These are phyloP conservation scores for Sphinx pinastri DNA, from an alignment of 2,888 invertebrate species.

Conservation along the genomic window DNA sequence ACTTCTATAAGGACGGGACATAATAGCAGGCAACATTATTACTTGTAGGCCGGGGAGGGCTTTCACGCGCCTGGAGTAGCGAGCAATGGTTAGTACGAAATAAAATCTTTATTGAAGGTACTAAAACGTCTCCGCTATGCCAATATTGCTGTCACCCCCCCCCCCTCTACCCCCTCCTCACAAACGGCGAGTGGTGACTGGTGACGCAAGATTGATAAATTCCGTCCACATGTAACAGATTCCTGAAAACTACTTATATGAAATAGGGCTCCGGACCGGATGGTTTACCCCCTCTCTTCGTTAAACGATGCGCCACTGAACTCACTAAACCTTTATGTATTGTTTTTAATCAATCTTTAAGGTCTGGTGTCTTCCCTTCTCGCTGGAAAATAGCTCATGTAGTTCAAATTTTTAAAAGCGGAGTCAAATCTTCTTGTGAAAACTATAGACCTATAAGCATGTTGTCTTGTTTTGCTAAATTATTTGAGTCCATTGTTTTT, in stretches of 20 bases:
- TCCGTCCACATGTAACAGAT: background rate
- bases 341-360: background rate
- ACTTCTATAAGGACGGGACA: no score
- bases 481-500: background rate
- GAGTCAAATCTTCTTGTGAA: background rate
- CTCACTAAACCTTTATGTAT: background rate
- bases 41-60: no score
- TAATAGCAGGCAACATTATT: no score
- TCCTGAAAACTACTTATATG: background rate
- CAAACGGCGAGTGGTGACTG: background rate
- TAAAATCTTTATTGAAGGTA: background rate
- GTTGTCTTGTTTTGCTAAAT: background rate
- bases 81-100: no score
- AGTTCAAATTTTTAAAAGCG: background rate
- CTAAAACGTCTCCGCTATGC: background rate
- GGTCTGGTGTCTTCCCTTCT: background rate
- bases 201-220: constrained; percentile 1
- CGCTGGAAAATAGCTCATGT: background rate
- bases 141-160: background rate
- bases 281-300: background rate
- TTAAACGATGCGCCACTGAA: background rate
- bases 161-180: background rate
- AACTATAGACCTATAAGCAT: background rate
- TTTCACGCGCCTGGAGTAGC: no score
- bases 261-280: background rate